Evolutionary conservation across 23 tunicate genomes (phyloP), one percentile per base, ranked within the genome.

Genomic region (Aplidium turbinatum): DNA sequence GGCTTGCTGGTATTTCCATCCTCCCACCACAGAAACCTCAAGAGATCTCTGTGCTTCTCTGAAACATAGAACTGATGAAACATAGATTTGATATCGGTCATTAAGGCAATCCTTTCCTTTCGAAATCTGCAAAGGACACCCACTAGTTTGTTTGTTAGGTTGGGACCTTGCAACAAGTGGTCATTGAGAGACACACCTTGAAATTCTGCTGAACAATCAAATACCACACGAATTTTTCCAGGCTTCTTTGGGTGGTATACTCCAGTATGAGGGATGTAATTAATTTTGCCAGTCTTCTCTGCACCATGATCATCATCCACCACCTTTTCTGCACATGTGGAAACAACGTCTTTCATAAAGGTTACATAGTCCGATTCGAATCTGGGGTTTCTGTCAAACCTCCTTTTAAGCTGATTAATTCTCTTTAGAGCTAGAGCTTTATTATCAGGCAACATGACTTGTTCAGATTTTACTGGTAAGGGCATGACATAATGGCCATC

Each of bases 231-330:
- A n/a, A n/a, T n/a, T n/a, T n/a, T n/a, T n/a, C 38, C 69, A 33
- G 38, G 69, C 29, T 62, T 62, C 18, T 6, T 11, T 7, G 38
- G 69, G 22, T 62, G 38, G 20, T 62, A 62, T 6, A 62, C 61
- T 62, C 69, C 38, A 6, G 69, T 62, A 62, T 62, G 69, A 62
- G 69, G 69, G 4, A 62, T 23, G 29, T 62, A 62, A 29, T 62
- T 62, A 9, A 62, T n/a, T 4, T 30, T 62, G 9, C 38, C 69
- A 30, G 16, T 11, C 39, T 62, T 62, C n/a, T n/a, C n/a, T 23
- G 19, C 19, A 20, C 5, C 21, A 5, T 5, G 6, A 11, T 54
- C 21, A 7, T 13, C 20, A 32, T 11, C 20, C 6, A 53, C 53
- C 5, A n/a, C 54, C 29, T 18, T 38, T 38, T 67, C 73, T 7